These are phyloP conservation scores for Heliconius hermathena DNA, from an alignment of 1,140 invertebrate species.

Conservation along the genomic window DNA sequence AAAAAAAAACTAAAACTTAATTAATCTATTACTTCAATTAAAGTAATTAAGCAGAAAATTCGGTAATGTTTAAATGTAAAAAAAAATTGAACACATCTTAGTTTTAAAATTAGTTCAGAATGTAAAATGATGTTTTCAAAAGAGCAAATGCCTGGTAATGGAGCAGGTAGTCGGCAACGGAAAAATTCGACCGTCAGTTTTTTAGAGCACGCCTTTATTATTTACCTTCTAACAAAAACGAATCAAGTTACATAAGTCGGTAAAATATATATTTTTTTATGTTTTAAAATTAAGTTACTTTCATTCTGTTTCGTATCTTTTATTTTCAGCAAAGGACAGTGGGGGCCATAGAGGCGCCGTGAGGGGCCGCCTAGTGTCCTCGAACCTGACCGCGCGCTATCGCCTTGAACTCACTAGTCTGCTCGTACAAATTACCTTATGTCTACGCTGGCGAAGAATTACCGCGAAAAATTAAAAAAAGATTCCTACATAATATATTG, in stretches of 20 bases:
- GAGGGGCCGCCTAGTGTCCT: constrained; percentile 71
- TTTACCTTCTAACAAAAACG: constrained; percentile 27
- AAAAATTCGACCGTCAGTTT: constrained; percentile 21
- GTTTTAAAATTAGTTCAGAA: background rate
- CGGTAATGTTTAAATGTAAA: background rate
- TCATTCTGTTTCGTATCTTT: background rate
- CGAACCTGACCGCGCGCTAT: constrained; percentile 78
- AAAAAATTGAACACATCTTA: background rate
- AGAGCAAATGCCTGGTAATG: constrained; percentile 15
- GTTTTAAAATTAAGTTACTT: constrained; percentile 1
- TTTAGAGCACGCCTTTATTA: constrained; percentile 29
- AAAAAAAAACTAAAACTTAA: background rate
- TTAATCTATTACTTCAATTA: background rate
- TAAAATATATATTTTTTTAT: background rate
- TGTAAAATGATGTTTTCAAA: background rate
- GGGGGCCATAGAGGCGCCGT: constrained; percentile 52
- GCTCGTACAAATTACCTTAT: constrained; percentile 59
- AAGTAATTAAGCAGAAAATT: constrained; percentile 1
- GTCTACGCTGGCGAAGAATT: constrained; percentile 49
- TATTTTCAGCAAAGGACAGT: constrained; percentile 48
- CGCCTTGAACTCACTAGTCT: constrained; percentile 75
- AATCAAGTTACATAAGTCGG: constrained; percentile 18
- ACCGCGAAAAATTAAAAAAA: constrained; percentile 56
- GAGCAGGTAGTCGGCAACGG: constrained; percentile 30
- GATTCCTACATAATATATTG: background rate